Base-by-base conservation (phyloP, 1,140 invertebrate genomes). In the Phthorimaea operculella region DNA sequence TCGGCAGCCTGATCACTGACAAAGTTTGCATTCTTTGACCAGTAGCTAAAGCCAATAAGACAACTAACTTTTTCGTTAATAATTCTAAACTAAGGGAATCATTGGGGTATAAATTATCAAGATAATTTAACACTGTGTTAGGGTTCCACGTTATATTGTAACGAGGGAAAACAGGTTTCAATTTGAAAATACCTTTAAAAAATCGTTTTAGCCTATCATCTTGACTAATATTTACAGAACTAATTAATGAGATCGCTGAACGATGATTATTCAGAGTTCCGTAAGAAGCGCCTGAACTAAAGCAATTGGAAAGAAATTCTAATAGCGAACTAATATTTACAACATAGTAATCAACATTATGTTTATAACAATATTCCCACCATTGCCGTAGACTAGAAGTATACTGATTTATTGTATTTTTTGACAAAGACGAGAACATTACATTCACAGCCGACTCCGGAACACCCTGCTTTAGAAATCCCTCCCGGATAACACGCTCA, bases 401-500 rank as follows among this genome's bases (percentile, higher is more conserved):
- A 18, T 60, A 60, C n/a, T 60, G 58, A 14, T 17, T 17, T n/a
- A 18, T 14, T 15, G 58, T 60, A 50, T 39, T 60, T n/a, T n/a
- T 15, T 12, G 54, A 49, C 21, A 55, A 4, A 1, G 58, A 60
- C 12, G 50, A 39, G 0, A 55, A 0, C 42, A 58, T 56, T 10
- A 66, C 48, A 0, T 69, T 54, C 34, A 60, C 50, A 34, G 60
- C 36, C 28, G 61, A 28, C 17, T 54, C 18, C n/a, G 68, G 63
- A n/a, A 62, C 21, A 14, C 21, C 34, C 49, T 57, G 60, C 34
- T 9, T 47, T 28, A 33, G 8, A 9, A 65, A 65, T 4, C 54
- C 69, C 54, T 60, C 9, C 59, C 17, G 14, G 66, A 72, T 58
- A 72, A 66, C 10, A 51, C 45, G 51, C 61, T 62, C 55, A 54